These are phyloP conservation scores for Acanthococcus lagerstroemiae DNA, from an alignment of 2,888 invertebrate genomes.

Conservation along the genomic window DNA sequence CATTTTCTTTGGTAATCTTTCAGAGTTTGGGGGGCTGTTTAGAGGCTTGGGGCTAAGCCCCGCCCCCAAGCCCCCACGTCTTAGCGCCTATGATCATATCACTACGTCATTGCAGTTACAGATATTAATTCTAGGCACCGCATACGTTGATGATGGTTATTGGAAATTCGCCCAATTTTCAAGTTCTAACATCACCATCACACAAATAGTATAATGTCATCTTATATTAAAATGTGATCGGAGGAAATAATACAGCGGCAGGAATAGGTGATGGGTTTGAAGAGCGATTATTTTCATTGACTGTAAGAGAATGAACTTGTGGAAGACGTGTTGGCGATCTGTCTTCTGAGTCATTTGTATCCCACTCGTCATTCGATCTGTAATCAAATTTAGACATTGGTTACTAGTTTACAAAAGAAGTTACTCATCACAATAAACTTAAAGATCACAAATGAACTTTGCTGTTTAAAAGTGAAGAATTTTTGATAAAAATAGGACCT, in stretches of 20 bases:
- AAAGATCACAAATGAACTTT: neutral
- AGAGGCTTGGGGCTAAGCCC: too few species aligned
- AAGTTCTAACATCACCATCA: too few species aligned
- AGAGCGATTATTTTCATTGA: slow-evolving; percentile 6
- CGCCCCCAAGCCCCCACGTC: too few species aligned
- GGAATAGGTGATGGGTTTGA: slow-evolving; percentile 33
- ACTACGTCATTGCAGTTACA: too few species aligned
- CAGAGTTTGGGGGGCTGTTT: too few species aligned
- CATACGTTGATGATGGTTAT: too few species aligned
- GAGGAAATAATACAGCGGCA: slow-evolving; percentile 33
- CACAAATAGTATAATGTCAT: too few species aligned
- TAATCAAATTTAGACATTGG: neutral
- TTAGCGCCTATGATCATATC: too few species aligned
- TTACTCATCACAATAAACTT: neutral
- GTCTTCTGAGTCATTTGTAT: neutral
- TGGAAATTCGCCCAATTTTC: too few species aligned
- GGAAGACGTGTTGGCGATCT: slow-evolving; percentile 4
- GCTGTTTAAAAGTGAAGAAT: neutral
- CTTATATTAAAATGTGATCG: slow-evolving; percentile 29
- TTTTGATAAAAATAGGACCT: neutral
- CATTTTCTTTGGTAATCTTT: too few species aligned
- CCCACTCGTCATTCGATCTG: neutral
- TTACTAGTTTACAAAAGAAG: neutral
- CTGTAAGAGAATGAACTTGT: neutral
- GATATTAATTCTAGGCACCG: too few species aligned